These are phyloP conservation scores for Apaloderma vittatum DNA, from an alignment of 2,113 vertebrate genomes.

Conservation along the genomic window DNA sequence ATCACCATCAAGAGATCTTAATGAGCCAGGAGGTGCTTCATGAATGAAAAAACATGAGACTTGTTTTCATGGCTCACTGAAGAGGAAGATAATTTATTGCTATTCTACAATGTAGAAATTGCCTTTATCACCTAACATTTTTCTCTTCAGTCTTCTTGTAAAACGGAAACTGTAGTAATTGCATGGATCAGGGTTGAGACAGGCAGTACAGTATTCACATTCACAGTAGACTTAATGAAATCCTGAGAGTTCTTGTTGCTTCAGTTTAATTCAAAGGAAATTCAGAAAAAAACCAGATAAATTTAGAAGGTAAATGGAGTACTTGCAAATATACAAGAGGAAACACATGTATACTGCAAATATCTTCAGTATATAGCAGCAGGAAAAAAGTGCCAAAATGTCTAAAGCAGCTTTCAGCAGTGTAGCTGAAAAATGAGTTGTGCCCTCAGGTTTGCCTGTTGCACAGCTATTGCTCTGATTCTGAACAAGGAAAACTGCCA, in stretches of 20 bases:
- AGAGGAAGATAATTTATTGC: neutral
- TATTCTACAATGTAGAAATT: neutral
- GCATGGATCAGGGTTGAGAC: neutral
- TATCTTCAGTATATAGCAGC: neutral
- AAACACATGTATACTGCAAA: neutral
- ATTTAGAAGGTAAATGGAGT: neutral
- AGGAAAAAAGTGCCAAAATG: neutral
- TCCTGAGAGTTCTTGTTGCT: neutral
- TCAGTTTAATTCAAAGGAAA: slow-evolving; percentile 2
- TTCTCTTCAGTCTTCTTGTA: neutral
- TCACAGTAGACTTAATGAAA: neutral
- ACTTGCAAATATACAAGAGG: neutral
- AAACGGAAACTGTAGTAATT: neutral
- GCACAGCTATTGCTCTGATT: slow-evolving; percentile 5
- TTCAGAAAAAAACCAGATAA: neutral
- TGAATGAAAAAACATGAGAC: neutral
- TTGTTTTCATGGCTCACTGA: slow-evolving; percentile 2
- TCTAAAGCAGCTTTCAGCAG: neutral
- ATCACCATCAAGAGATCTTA: neutral
- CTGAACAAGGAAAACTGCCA: slow-evolving; percentile 3
- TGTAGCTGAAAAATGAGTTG: neutral
- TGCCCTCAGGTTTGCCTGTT: slow-evolving; percentile 33
- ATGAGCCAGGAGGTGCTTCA: neutral
- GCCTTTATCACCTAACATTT: neutral
- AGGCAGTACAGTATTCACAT: neutral